Evolutionary conservation across 1,140 invertebrate genomes (phyloP), one percentile per base, ranked within the genome.

Genomic region (Cotesia vestalis): DNA sequence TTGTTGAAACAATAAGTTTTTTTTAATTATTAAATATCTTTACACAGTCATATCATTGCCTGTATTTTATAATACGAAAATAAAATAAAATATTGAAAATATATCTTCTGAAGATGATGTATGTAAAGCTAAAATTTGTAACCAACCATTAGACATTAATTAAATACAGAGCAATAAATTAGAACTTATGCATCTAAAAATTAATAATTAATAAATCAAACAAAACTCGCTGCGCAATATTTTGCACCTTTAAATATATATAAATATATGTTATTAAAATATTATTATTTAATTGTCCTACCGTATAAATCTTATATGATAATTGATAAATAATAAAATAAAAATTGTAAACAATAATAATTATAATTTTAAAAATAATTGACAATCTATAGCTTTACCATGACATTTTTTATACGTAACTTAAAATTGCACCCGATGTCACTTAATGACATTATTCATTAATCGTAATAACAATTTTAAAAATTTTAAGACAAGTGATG

Each of bases 11-110:
- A 27, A 27, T 40, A 40, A 46, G 11, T 46, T 46, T 9, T 11
- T 46, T 46, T 46, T 46, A 46, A 9, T 11, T 11, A 46, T 46
- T 46, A 46, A 46, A 62, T 34, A 52, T 3, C 17, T 27, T 52
- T 62, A 40, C 35, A 35, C 46, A 52, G 59, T 61, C 68, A 62
- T 70, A 59, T 70, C 11, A 70, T 34, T 70, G 53, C 52, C 68
- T 62, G 59, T 70, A 70, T 62, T 70, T 62, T 57, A 69, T 60
- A 66, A 46, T 60, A 17, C 4, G 3, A 1, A 27, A 27, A 27
- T 27, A 51, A 38, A 8, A 38, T 12, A 51, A 69, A 69, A 69
- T 38, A 17, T 60, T 51, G 20, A 38, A 61, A 20, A 70, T 62
- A 52, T 61, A 46, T 27, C 3, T 27, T 27, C 27, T 27, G 27